These are phyloP conservation scores for Odontocolon sp. DNA, from an alignment of 2,888 invertebrate genomes.

Conservation along the genomic window DNA sequence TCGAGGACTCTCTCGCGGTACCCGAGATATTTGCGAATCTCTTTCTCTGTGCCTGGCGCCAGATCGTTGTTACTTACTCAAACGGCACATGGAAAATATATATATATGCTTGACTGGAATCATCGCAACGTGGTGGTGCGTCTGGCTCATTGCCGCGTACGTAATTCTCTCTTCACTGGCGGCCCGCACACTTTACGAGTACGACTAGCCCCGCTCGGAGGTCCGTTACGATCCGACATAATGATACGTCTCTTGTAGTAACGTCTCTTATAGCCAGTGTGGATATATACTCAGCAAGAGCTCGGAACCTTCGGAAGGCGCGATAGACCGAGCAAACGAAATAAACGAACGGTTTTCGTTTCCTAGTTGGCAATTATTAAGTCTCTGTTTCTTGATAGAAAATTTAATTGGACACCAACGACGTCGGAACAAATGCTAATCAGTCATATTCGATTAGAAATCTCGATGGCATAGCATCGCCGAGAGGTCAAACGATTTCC, in stretches of 20 bases:
- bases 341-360: neutral
- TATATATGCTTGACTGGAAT: slow-evolving; percentile 20
- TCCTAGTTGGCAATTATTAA: slow-evolving; percentile 13
- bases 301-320: neutral
- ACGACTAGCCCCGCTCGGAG: slow-evolving; percentile 7
- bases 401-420: slow-evolving; percentile 42
- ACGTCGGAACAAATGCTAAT: neutral
- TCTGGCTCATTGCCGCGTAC: slow-evolving; percentile 48
- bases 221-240: slow-evolving; percentile 54
- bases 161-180: slow-evolving; percentile 35
- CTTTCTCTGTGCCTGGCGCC: slow-evolving; percentile 47
- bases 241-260: slow-evolving; percentile 55
- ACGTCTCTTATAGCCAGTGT: neutral
- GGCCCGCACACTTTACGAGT: slow-evolving; percentile 19
- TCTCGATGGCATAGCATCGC: neutral
- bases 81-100: slow-evolving; percentile 32
- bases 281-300: neutral
- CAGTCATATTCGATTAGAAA: slow-evolving; percentile 24
- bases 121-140: slow-evolving; percentile 11
- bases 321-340: neutral
- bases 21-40: slow-evolving; percentile 49
- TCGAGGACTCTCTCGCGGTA: slow-evolving; percentile 1
- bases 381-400: neutral
- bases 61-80: slow-evolving; percentile 48
- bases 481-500: neutral